Evolutionary conservation across 2,113 vertebrate genomes (phyloP).

Genomic region (Gobiocypris rarus): DNA sequence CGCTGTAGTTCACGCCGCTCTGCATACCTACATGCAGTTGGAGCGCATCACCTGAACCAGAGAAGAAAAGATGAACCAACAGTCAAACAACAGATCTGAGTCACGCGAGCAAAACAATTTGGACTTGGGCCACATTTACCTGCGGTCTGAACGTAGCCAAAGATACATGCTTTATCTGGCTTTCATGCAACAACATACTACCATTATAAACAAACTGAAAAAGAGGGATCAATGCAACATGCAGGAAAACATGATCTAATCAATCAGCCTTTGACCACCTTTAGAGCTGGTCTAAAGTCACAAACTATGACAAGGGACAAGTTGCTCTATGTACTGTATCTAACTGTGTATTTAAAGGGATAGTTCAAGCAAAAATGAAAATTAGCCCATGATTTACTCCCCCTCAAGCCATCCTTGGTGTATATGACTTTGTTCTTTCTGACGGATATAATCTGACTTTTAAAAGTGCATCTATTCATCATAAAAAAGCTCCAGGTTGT

Average conservation of each 20-base stretch:
- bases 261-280: not conserved
- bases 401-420: too few relatives aligned
- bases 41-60: conserved; percentile 49
- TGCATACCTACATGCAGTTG: conserved; percentile 68
- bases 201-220: not conserved
- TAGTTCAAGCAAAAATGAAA: too few relatives aligned
- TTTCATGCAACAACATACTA: not conserved
- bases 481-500: too few relatives aligned
- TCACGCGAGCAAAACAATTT: too few relatives aligned
- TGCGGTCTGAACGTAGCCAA: too few relatives aligned
- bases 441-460: too few relatives aligned
- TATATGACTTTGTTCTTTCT: too few relatives aligned
- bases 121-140: too few relatives aligned
- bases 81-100: not conserved
- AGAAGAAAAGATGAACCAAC: not conserved
- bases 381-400: too few relatives aligned
- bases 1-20: conserved; percentile 74
- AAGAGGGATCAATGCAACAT: not conserved
- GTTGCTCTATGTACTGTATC: not conserved
- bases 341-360: not conserved
- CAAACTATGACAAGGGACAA: too few relatives aligned
- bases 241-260: not conserved
- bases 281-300: not conserved
- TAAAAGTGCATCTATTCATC: too few relatives aligned
- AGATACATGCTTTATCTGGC: not conserved